Evolutionary conservation across 2,113 vertebrate species (phyloP).

Genomic region (Hippocampus barbouri): DNA sequence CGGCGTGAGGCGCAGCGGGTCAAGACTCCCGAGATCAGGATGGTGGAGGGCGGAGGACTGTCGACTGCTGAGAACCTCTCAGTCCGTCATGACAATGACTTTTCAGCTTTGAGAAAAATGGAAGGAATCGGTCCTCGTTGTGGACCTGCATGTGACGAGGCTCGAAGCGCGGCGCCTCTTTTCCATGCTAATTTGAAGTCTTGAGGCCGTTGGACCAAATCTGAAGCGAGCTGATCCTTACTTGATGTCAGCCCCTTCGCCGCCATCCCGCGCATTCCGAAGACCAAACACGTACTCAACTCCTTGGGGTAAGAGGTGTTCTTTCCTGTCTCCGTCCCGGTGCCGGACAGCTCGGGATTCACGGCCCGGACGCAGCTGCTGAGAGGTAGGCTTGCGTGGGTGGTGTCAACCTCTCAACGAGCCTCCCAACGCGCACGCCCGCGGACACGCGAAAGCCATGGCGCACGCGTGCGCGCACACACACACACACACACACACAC

Average conservation of each 20-base stretch:
- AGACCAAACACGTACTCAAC: constrained; percentile 58
- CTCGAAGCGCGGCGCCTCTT: constrained; percentile 34
- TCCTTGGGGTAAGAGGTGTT: constrained; percentile 52
- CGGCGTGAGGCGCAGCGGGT: constrained; percentile 52
- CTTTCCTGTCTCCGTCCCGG: constrained; percentile 51
- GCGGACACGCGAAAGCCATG: constrained; percentile 44
- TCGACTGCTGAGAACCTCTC: constrained; percentile 29
- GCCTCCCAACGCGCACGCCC: constrained; percentile 43
- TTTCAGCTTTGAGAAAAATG: constrained; percentile 37
- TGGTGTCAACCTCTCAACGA: constrained; percentile 68
- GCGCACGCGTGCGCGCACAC: constrained; percentile 25
- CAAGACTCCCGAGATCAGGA: constrained; percentile 29
- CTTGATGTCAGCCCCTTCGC: constrained; percentile 42
- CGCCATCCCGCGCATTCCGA: constrained; percentile 54
- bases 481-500: constrained; percentile 57
- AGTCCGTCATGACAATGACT: constrained; percentile 38
- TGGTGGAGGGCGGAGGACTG: constrained; percentile 26
- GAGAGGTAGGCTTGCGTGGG: constrained; percentile 69
- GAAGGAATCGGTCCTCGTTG: constrained; percentile 38
- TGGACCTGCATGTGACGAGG: constrained; percentile 51
- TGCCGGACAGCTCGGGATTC: constrained; percentile 47
- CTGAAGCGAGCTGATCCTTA: constrained; percentile 42
- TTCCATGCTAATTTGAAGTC: constrained; percentile 26
- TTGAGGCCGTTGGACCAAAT: constrained; percentile 54
- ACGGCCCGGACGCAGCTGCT: constrained; percentile 65